A percentile compares a stretch with the other conserved stretches of the same genome.
phyloP scores from a whole-genome alignment of 2,888 invertebrate species.

The Drosophila niveifrons region DNA sequence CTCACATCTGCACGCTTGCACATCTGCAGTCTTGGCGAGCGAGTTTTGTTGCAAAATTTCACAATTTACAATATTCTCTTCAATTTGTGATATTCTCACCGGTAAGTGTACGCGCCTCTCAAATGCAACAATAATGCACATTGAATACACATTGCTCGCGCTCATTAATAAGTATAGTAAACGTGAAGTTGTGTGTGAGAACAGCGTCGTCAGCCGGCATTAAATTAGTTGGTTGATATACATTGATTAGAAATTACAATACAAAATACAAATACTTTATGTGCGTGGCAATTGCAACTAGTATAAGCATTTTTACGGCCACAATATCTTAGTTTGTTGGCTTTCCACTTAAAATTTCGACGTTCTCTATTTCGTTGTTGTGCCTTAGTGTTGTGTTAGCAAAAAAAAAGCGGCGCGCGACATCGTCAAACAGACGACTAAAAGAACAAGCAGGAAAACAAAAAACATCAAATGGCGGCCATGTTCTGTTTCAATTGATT shows the following conservation, averaged over 20 bases:
- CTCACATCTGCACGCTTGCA: slow-evolving; percentile 45
- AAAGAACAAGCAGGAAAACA: background rate
- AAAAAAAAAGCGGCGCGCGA: slow-evolving; percentile 36
- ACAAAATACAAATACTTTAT: background rate
- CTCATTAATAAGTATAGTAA: background rate
- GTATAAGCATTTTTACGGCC: background rate
- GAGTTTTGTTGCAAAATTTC: slow-evolving; percentile 17
- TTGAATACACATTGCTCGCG: background rate
- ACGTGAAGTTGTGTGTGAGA: slow-evolving; percentile 4
- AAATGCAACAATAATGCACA: background rate
- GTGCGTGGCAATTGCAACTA: slow-evolving; percentile 21
- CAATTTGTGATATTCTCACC: slow-evolving; percentile 6
- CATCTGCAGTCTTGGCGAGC: background rate
- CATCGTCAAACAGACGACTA: background rate
- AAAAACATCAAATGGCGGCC: slow-evolving; percentile 2
- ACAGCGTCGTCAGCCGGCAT: slow-evolving; percentile 47
- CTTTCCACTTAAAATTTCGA: background rate
- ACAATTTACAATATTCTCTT: slow-evolving; percentile 6
- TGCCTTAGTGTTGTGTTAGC: slow-evolving; percentile 1
- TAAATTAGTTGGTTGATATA: slow-evolving; percentile 19
- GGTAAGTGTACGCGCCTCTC: slow-evolving; percentile 25
- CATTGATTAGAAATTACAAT: background rate
- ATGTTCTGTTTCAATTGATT: background rate
- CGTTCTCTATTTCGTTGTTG: background rate
- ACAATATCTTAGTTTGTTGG: background rate